These are phyloP conservation scores for Rynchops niger DNA, from an alignment of 2,113 vertebrate species.

Conservation along the genomic window DNA sequence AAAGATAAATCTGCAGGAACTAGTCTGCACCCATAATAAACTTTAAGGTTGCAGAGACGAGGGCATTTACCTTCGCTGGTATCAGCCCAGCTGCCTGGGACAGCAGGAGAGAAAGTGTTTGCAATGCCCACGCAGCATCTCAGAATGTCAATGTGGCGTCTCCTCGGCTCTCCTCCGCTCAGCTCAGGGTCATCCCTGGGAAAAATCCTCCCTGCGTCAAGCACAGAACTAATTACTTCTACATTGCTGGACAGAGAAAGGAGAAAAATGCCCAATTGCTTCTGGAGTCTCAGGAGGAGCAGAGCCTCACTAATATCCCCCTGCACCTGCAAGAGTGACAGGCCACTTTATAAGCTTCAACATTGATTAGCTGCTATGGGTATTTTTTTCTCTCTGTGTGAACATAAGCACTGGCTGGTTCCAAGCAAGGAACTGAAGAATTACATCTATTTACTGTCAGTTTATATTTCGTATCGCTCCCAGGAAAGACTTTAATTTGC, in stretches of 20 bases:
- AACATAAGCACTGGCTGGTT: not conserved
- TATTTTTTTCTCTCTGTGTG: not conserved
- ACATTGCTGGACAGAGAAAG: not conserved
- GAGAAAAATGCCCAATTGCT: slow-evolving; percentile 8
- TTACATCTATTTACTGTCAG: slow-evolving; percentile 10
- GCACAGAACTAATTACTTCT: not conserved
- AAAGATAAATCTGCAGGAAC: not conserved
- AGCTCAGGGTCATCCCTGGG: not conserved
- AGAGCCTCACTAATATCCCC: not conserved
- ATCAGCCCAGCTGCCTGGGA: not conserved
- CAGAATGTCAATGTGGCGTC: not conserved
- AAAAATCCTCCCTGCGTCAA: not conserved
- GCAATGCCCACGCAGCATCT: accelerated
- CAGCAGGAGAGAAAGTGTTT: not conserved
- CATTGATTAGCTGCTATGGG: not conserved
- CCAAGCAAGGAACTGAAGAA: slow-evolving; percentile 12
- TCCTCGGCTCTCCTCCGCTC: not conserved
- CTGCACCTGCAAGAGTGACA: not conserved
- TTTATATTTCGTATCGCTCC: not conserved
- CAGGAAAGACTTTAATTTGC: slow-evolving; percentile 27
- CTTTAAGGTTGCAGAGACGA: not conserved
- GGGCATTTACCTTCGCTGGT: not conserved
- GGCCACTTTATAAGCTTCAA: slow-evolving; percentile 13
- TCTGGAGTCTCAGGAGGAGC: not conserved
- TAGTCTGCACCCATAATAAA: not conserved